A percentile compares a stretch with the other conserved stretches of the same genome.
Evolutionary conservation across 2,797 vertebrate genomes (phyloP).

Genomic region (Liasis olivaceus): DNA sequence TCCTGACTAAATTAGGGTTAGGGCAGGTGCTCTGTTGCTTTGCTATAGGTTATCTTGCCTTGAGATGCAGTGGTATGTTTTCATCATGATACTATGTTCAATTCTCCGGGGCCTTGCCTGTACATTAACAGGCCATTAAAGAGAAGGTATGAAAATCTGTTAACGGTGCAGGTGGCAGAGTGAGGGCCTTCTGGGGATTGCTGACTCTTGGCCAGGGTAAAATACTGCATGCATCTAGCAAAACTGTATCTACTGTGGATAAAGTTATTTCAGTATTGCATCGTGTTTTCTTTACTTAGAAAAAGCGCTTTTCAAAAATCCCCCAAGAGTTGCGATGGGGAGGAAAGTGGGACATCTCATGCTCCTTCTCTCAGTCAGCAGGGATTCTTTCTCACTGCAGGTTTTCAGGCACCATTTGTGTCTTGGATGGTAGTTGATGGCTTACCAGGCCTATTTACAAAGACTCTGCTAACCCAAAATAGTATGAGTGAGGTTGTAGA

Average conservation of each 20-base stretch:
- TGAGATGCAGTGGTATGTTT: not conserved
- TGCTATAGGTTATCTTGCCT: not conserved
- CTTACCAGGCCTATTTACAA: not conserved
- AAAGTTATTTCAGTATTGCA: not conserved
- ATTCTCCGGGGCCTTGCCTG: not conserved
- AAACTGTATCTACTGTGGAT: not conserved
- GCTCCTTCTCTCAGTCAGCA: not conserved
- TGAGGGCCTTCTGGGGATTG: constrained; percentile 23
- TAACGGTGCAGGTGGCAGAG: not conserved
- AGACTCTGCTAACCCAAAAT: not conserved
- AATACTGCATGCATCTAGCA: not conserved
- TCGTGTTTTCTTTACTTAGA: not conserved
- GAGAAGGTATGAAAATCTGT: constrained; percentile 1
- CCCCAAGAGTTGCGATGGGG: not conserved
- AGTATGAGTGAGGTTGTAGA: not conserved
- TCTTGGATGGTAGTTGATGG: not conserved
- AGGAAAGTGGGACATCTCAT: not conserved
- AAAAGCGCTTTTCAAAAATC: not conserved
- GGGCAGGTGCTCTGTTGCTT: constrained; percentile 31
- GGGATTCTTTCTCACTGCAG: not conserved
- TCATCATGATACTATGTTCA: not conserved
- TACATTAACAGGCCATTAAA: not conserved
- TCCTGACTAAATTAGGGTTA: not conserved
- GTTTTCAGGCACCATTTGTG: not conserved
- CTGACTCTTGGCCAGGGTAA: not conserved